Percentiles rank a stretch among this genome's conserved stretches.
Conservation (phyloP, 2,888 invertebrate genomes). For the Biston betularia region DNA sequence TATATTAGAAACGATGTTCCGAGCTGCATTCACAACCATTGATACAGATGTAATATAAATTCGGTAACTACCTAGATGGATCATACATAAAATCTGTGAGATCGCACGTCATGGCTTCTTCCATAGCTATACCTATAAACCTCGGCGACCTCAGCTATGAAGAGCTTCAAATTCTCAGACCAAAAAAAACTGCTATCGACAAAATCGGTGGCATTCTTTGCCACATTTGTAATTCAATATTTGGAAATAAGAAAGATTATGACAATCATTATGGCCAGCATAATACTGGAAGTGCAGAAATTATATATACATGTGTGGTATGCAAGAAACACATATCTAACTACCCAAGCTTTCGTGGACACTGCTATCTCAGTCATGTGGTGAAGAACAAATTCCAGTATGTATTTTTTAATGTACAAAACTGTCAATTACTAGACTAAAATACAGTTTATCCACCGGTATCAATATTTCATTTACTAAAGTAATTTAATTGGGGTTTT, state of each 20-base stretch:
- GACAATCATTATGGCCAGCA: conserved; percentile 83
- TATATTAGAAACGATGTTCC: conserved; percentile 63
- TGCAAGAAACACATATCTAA: conserved; percentile 83
- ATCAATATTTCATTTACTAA: no score
- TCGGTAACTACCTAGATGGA: conserved; percentile 73
- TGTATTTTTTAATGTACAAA: conserved; percentile 51
- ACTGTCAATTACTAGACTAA: no score
- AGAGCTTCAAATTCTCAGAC: neutral
- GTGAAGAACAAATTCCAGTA: conserved; percentile 85
- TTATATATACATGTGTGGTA: conserved; percentile 85
- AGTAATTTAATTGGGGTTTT: no score
- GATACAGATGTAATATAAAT: conserved; percentile 58
- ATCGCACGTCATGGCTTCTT: conserved; percentile 63
- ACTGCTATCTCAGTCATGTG: conserved; percentile 86
- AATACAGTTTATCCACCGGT: no score
- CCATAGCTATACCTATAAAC: conserved; percentile 40
- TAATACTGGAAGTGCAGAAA: conserved; percentile 58
- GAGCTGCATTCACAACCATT: conserved; percentile 67
- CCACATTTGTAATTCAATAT: conserved; percentile 82
- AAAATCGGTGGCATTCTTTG: conserved; percentile 85
- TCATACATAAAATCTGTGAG: conserved; percentile 63
- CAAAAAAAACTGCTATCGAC: conserved; percentile 75
- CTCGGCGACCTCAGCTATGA: conserved; percentile 26
- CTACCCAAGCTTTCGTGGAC: conserved; percentile 86
- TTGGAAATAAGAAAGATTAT: conserved; percentile 81